Base-by-base conservation (phyloP, 2,888 invertebrate genomes). In the Scrobipalpa atriplicella region DNA sequence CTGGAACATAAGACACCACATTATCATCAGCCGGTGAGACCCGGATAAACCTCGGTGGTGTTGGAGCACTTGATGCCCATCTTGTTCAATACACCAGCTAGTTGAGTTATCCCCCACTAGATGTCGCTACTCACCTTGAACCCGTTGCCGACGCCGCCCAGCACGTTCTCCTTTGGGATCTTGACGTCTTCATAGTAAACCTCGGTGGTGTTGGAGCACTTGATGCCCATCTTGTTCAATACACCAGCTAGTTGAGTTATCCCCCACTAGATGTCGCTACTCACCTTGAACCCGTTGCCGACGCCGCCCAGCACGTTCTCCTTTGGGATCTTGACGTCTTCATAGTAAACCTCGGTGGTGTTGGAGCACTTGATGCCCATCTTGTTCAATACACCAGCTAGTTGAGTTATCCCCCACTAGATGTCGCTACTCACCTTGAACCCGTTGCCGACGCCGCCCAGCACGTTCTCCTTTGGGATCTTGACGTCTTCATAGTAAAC, bases 221-320 rank as follows among this genome's bases (percentile, higher is more conserved):
- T 98, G 85, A 99, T 99, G 71, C 99, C 99, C 99, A 99, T 99
- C 93, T 99, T 99, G 89, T 98, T 97, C 92, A n/a, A n/a, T n/a
- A n/a, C n/a, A n/a, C n/a, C n/a, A n/a, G n/a, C n/a, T n/a, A n/a
- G n/a, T n/a, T n/a, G n/a, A n/a, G n/a, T n/a, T n/a, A n/a, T n/a
- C n/a, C n/a, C n/a, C n/a, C n/a, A n/a, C n/a, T n/a, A n/a, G n/a
- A n/a, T n/a, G n/a, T n/a, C n/a, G n/a, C n/a, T n/a, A n/a, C n/a
- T 29, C 29, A 29, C 29, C 29, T 29, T 29, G 29, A 98, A 98
- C 52, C 99, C 99, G 85, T 97, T 95, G 21, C 98, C 98, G 74
- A 97, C 96, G 70, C 95, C 95, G 72, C 98, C 99, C 39, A 99
- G 93, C 69, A 99, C 95, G 93, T 99, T 29, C 29, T 29, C 29